A percentile compares a stretch with the other conserved stretches of the same genome.
These are phyloP conservation scores for Phortica magna DNA, from an alignment of 2,888 invertebrate species.

Conservation along the genomic window DNA sequence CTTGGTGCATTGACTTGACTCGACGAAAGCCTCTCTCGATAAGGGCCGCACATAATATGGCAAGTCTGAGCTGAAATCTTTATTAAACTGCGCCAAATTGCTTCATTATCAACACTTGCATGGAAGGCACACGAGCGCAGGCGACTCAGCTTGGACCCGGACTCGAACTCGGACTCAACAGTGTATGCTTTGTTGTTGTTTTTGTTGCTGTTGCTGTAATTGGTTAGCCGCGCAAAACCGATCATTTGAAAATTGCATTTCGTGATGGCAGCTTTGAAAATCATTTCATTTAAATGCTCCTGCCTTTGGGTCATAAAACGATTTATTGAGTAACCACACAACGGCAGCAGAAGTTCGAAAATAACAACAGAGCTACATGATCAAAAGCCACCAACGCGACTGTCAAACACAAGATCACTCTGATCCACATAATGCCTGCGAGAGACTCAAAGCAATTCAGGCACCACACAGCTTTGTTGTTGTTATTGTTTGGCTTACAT, in stretches of 20 bases:
- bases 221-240: constrained; percentile 19
- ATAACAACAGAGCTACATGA: neutral
- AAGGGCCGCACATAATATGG: constrained; percentile 58
- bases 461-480: neutral
- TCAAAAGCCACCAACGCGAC: constrained; percentile 5
- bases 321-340: constrained; percentile 34
- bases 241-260: constrained; percentile 62
- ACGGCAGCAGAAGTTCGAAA: constrained; percentile 19
- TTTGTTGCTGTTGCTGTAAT: constrained; percentile 20
- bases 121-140: neutral
- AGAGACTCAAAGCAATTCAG: too few species aligned
- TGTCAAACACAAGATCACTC: neutral
- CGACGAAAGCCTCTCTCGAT: neutral
- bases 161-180: constrained; percentile 59
- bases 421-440: neutral
- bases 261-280: constrained; percentile 60
- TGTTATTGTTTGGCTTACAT: constrained; percentile 15
- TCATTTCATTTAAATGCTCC: constrained; percentile 55
- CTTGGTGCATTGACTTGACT: constrained; percentile 18
- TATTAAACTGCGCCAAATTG: constrained; percentile 20
- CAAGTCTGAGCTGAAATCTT: constrained; percentile 45
- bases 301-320: constrained; percentile 47
- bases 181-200: neutral
- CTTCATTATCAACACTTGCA: constrained; percentile 34
- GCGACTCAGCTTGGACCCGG: constrained; percentile 26